Evolutionary conservation across 2,888 invertebrate genomes (phyloP), one percentile per base, ranked within the genome.

Genomic region (Pandemis cinnamomeana): DNA sequence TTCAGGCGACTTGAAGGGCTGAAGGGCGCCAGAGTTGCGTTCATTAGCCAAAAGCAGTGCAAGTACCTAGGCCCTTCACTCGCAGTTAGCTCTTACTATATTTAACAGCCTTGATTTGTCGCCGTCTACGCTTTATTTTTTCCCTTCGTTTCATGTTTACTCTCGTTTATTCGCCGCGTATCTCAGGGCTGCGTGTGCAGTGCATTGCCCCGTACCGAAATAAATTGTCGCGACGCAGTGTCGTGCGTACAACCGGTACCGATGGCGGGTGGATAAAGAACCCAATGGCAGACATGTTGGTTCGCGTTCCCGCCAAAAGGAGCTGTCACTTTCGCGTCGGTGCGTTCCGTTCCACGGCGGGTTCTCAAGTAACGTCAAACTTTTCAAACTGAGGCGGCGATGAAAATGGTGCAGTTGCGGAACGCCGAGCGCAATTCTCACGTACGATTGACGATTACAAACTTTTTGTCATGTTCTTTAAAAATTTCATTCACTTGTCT

Each of bases 121-220:
- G 80, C 83, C 81, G 83, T 84, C 85, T 82, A 82, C 80, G 77
- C 75, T 80, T 83, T 86, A 84, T 85, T 85, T 88, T 86, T 87
- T 84, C 83, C 83, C 81, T 80, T 76, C 77, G 84, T 84, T 84
- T 83, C 83, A 83, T 90, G 88, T 91, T 90, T 90, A 91, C 90
- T 89, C 88, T 88, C 87, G 85, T 87, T 87, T 87, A 83, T 88
- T 87, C 86, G 84, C 82, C 85, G 85, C 86, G 85, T 88, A 87
- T 88, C 89, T 91, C 90, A 90, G 91, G 90, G 91, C 91, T 92
- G 89, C 88, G 86, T 87, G 88, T 85, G 80, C 83, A 92, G 93
- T 93, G 93, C 93, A 92, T 92, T 93, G 93, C 92, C 93, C 93
- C 90, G 91, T 84, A 93, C 94, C 91, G 87, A 94, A 94, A 94